These are phyloP conservation scores for Hirtodrosophila confusa DNA, from an alignment of 2,888 invertebrate species.

Conservation along the genomic window DNA sequence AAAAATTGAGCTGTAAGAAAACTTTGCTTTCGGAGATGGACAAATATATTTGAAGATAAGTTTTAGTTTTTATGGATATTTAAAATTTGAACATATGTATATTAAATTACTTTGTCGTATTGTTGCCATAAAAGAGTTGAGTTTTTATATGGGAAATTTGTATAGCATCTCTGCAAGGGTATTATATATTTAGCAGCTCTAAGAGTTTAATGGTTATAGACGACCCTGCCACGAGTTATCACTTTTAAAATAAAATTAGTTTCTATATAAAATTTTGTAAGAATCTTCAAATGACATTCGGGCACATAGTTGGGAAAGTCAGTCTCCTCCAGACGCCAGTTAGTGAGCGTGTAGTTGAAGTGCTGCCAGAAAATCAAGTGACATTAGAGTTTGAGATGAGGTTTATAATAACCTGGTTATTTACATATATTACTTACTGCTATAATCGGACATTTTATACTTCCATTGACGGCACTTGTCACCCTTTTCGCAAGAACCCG, in stretches of 20 bases:
- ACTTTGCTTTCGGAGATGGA: no score
- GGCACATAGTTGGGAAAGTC: slow-evolving; percentile 39
- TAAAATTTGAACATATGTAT: no score
- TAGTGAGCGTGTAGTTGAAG: slow-evolving; percentile 28
- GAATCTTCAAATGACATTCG: slow-evolving; percentile 9
- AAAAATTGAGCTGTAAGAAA: no score
- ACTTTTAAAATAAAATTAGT: slow-evolving; percentile 4
- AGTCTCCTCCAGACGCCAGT: slow-evolving; percentile 28
- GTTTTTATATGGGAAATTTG: no score
- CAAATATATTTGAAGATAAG: no score
- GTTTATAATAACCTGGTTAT: no score
- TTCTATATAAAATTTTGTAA: slow-evolving; percentile 27
- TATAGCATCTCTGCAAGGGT: no score
- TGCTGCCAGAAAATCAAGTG: slow-evolving; percentile 14
- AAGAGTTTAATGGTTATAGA: background rate
- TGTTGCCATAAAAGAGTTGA: no score
- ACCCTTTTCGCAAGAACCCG: slow-evolving; percentile 23
- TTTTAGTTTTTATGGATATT: no score
- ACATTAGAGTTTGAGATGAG: no score
- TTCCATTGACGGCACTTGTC: slow-evolving; percentile 2
- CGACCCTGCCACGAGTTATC: slow-evolving; percentile 10
- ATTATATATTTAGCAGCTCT: no score
- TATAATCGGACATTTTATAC: slow-evolving; percentile 29
- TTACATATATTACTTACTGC: slow-evolving; percentile 23
- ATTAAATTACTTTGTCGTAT: no score